These are phyloP conservation scores for Arrhopalites spinosus DNA, from an alignment of 2,888 invertebrate genomes.

Conservation along the genomic window DNA sequence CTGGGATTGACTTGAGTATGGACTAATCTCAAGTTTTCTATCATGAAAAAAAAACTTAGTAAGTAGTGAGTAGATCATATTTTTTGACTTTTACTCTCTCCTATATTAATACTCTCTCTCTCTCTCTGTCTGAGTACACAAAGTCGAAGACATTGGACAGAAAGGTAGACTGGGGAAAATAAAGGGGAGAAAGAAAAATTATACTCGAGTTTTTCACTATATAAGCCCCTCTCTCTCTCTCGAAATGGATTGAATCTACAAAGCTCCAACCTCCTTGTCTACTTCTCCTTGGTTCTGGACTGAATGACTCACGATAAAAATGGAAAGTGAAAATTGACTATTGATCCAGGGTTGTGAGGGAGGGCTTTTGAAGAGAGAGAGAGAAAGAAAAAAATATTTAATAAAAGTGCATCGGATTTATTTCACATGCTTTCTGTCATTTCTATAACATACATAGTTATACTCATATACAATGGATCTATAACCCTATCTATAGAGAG, in stretches of 20 bases:
- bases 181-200: too few relatives aligned
- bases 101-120: background rate
- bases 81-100: background rate
- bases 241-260: too few relatives aligned
- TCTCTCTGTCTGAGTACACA: background rate
- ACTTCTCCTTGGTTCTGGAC: too few relatives aligned
- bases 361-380: background rate
- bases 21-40: too few relatives aligned
- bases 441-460: background rate
- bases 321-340: slow-evolving; percentile 11
- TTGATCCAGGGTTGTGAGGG: background rate
- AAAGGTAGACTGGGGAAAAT: background rate
- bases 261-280: too few relatives aligned
- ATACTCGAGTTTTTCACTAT: too few relatives aligned
- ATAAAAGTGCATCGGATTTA: background rate
- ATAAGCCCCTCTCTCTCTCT: too few relatives aligned
- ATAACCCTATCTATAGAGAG: too few relatives aligned
- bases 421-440: background rate
- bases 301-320: background rate
- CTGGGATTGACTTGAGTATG: too few relatives aligned
- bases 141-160: background rate
- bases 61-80: background rate
- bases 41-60: too few relatives aligned
- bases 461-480: background rate
- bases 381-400: background rate